Percentiles rank a stretch among this genome's conserved stretches.
Conservation (phyloP, 2,888 invertebrate genomes). For the Syrista parreyssii region DNA sequence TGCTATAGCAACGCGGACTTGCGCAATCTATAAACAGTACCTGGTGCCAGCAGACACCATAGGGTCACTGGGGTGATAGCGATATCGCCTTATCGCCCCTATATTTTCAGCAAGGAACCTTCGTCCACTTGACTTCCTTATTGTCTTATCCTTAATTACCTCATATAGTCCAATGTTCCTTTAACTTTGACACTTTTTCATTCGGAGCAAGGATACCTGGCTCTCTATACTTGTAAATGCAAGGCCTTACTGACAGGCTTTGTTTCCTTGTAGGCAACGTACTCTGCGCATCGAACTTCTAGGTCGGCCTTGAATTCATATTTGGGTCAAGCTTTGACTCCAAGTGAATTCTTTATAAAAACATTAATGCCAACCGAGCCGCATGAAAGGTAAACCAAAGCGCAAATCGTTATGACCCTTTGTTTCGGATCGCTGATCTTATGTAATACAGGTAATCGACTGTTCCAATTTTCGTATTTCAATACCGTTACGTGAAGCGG, state of each 20-base stretch:
- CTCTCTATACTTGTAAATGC: background rate
- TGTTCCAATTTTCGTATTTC: background rate
- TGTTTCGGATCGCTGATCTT: background rate
- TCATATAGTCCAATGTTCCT: background rate
- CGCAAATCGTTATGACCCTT: background rate
- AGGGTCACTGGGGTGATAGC: conserved; percentile 54
- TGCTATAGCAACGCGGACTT: conserved; percentile 48
- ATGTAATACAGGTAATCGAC: background rate
- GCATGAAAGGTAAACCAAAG: background rate
- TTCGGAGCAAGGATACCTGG: background rate
- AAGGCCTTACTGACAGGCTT: background rate
- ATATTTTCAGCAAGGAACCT: background rate
- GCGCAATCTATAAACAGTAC: conserved; percentile 60
- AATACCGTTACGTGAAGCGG: background rate
- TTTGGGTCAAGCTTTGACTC: background rate
- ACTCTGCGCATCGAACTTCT: background rate
- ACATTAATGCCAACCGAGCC: background rate
- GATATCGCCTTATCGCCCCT: conserved; percentile 18
- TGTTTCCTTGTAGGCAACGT: background rate
- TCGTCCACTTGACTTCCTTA: background rate
- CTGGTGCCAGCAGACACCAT: conserved; percentile 55
- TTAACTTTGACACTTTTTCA: background rate
- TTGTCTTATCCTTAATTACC: background rate
- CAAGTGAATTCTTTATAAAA: background rate
- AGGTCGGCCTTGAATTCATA: background rate